These are phyloP conservation scores for Pristionchus entomophagus DNA, from an alignment of 2,888 invertebrate genomes.

Conservation along the genomic window DNA sequence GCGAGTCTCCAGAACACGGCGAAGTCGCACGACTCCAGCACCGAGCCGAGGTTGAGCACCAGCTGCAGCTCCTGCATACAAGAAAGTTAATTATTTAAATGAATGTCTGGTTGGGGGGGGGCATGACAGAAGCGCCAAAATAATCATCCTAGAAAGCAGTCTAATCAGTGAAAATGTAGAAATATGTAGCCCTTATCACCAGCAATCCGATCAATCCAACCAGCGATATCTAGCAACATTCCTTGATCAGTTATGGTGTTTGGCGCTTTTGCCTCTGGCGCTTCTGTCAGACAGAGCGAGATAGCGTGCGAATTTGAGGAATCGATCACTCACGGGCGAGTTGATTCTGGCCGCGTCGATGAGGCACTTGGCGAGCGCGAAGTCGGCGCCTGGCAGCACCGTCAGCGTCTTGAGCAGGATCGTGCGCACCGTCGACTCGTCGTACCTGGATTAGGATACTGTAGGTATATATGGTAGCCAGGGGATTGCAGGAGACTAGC, in stretches of 20 bases:
- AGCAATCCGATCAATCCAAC: too few species aligned
- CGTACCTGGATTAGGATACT: constrained; percentile 58
- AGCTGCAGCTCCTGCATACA: constrained; percentile 77
- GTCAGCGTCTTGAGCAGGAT: constrained; percentile 95
- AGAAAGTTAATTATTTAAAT: neutral
- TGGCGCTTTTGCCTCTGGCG: neutral
- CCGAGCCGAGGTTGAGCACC: constrained; percentile 70
- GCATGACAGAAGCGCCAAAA: too few species aligned
- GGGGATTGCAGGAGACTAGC: too few species aligned
- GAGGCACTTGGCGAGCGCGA: constrained; percentile 96
- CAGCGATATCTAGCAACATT: neutral
- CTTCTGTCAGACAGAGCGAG: neutral
- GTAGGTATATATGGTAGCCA: too few species aligned
- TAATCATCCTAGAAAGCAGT: too few species aligned
- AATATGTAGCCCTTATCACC: too few species aligned
- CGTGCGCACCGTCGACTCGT: constrained; percentile 83
- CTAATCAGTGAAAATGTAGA: too few species aligned
- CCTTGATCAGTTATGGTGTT: neutral
- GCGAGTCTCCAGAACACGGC: constrained; percentile 72
- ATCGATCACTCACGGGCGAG: constrained; percentile 76
- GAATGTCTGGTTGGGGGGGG: too few species aligned
- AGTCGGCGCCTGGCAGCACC: constrained; percentile 96
- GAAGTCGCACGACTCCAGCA: constrained; percentile 74
- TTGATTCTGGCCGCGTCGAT: constrained; percentile 83
- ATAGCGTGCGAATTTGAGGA: neutral